phyloP scores from a whole-genome alignment of 2,797 vertebrate genomes.

The Hippopotamyrus pictus region DNA sequence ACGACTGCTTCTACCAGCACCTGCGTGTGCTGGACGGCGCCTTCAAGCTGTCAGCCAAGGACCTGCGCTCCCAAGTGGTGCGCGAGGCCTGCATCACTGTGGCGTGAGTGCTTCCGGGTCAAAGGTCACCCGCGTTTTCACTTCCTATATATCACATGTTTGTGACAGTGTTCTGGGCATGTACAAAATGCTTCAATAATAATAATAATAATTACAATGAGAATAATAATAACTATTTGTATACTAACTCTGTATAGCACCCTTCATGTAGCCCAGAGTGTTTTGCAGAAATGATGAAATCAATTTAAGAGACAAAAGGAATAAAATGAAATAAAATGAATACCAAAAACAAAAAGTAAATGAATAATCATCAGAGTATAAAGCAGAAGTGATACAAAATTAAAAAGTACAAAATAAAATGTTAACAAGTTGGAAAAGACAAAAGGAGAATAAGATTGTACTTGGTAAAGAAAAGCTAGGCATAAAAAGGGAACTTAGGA shows the following conservation, averaged over 20 bases:
- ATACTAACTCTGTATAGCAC: too few species aligned
- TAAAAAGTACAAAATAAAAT: background rate
- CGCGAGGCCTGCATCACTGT: conserved; percentile 95
- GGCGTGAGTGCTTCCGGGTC: conserved; percentile 71
- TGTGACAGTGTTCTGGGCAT: background rate
- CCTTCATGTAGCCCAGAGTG: background rate
- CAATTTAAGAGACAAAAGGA: background rate
- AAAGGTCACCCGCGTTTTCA: background rate
- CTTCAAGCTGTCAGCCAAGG: conserved; percentile 95
- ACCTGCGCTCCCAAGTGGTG: conserved; percentile 93
- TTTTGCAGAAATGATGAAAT: background rate
- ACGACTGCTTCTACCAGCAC: conserved; percentile 96
- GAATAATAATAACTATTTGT: background rate
- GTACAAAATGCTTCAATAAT: background rate
- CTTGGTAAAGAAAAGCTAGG: background rate
- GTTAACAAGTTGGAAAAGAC: background rate
- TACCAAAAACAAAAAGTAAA: background rate
- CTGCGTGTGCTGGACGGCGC: conserved; percentile 86
- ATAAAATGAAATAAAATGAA: background rate
- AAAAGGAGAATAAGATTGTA: background rate
- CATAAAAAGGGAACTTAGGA: background rate
- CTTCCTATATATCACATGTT: background rate
- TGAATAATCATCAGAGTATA: background rate
- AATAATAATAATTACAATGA: background rate
- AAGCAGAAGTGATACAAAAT: background rate